Percentiles rank a stretch among this genome's conserved stretches.
Evolutionary conservation across 2,797 vertebrate species (phyloP).

Genomic region (Aplochiton taeniatus): DNA sequence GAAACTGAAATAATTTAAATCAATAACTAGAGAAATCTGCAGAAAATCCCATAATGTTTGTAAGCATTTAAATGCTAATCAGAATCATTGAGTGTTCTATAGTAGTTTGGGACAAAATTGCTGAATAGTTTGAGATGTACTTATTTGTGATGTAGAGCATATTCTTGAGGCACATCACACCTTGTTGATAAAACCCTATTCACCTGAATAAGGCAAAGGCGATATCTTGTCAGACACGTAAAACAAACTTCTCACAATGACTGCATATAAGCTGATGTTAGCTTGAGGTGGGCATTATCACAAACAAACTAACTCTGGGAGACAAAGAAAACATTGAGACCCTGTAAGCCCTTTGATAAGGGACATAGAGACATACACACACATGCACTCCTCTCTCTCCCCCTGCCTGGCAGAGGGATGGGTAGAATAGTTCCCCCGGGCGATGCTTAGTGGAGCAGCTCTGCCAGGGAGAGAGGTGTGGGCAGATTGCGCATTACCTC

Average conservation of each 20-base stretch:
- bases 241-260: conserved; percentile 19
- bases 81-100: no score
- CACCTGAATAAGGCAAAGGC: no score
- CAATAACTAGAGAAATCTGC: conserved; percentile 6
- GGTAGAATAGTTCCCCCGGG: conserved; percentile 86
- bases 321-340: conserved; percentile 52
- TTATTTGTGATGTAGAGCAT: no score
- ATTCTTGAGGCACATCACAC: no score
- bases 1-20: conserved; percentile 10
- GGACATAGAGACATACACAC: conserved; percentile 13
- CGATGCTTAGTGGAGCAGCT: conserved; percentile 87
- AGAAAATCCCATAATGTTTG: no score
- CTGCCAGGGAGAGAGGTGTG: conserved; percentile 90
- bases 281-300: conserved; percentile 42
- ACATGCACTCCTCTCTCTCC: conserved; percentile 40
- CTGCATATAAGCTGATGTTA: background rate
- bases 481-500: conserved; percentile 96
- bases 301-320: conserved; percentile 51
- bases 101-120: no score
- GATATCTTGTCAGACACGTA: background rate
- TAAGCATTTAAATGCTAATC: no score
- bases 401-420: conserved; percentile 42
- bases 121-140: no score
- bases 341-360: conserved; percentile 20
- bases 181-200: no score